A percentile compares a stretch with the other conserved stretches of the same genome.
These are phyloP conservation scores for Cheilosia soror DNA, from an alignment of 2,888 invertebrate species.

Conservation along the genomic window DNA sequence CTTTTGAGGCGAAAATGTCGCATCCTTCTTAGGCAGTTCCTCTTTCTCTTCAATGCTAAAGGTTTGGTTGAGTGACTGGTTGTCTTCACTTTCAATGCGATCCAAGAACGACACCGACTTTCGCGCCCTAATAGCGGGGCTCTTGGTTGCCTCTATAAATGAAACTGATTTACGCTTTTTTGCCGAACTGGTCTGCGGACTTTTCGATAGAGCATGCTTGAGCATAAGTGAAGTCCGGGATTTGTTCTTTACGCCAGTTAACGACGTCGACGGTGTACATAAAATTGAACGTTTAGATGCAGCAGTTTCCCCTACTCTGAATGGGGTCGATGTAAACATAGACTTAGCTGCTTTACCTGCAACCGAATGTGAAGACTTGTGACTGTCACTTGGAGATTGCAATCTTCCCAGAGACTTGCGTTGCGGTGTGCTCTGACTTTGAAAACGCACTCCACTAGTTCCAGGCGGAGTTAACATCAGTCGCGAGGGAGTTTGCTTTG, in stretches of 20 bases:
- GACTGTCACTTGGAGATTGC: slow-evolving; percentile 15
- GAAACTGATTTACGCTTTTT: slow-evolving; percentile 17
- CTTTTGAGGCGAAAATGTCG: slow-evolving; percentile 52
- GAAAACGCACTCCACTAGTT: slow-evolving; percentile 40
- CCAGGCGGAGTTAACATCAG: not conserved
- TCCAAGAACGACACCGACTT: slow-evolving; percentile 56
- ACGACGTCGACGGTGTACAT: slow-evolving; percentile 15
- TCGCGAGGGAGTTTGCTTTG: not conserved
- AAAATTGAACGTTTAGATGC: slow-evolving; percentile 13
- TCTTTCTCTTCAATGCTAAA: slow-evolving; percentile 33
- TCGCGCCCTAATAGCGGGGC: not conserved
- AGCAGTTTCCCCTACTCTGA: slow-evolving; percentile 16
- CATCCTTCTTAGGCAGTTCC: slow-evolving; percentile 10
- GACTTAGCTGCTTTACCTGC: slow-evolving; percentile 21
- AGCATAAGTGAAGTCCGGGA: slow-evolving; percentile 54
- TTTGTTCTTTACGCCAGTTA: slow-evolving; percentile 18
- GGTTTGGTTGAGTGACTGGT: slow-evolving; percentile 14
- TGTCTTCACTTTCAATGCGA: slow-evolving; percentile 8
- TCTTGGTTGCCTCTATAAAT: slow-evolving; percentile 6
- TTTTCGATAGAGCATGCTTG: slow-evolving; percentile 51
- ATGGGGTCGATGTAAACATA: slow-evolving; percentile 60
- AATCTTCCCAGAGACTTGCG: slow-evolving; percentile 40
- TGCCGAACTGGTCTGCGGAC: slow-evolving; percentile 1
- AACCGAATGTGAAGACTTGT: slow-evolving; percentile 15
- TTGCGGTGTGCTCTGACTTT: slow-evolving; percentile 57